Evolutionary conservation across 2,113 vertebrate genomes (phyloP).

Genomic region (Argyrosomus japonicus): DNA sequence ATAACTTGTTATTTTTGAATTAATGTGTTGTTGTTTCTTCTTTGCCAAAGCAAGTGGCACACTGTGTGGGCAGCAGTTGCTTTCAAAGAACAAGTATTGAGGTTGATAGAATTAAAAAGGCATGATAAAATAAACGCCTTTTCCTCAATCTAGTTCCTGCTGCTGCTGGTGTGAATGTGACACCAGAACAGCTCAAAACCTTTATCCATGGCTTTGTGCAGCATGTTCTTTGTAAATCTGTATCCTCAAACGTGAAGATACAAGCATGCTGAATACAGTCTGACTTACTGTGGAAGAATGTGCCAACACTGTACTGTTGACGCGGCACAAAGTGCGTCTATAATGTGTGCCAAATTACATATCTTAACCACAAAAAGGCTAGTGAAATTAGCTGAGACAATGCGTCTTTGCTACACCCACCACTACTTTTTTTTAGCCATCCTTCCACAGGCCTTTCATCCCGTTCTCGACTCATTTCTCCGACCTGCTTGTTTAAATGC

Average conservation of each 20-base stretch:
- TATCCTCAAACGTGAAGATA: neutral
- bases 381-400: conserved; percentile 15
- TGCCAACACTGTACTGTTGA: neutral
- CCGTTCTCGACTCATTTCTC: conserved; percentile 7
- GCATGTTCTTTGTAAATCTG: conserved; percentile 7
- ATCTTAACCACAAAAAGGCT: conserved; percentile 2
- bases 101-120: conserved; percentile 51
- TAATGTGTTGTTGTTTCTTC: conserved; percentile 31
- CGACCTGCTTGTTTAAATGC: conserved; percentile 7
- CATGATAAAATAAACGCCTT: conserved; percentile 25
- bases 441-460: conserved; percentile 12
- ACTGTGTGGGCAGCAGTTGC: conserved; percentile 67
- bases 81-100: conserved; percentile 55
- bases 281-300: conserved; percentile 19
- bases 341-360: neutral
- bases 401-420: conserved; percentile 41
- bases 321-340: neutral
- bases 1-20: conserved; percentile 72
- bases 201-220: neutral
- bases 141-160: neutral
- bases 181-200: conserved; percentile 9
- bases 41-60: conserved; percentile 49
- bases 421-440: conserved; percentile 21
- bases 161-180: conserved; percentile 27
- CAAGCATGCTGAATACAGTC: neutral